Evolutionary conservation across 2,888 invertebrate species (phyloP).

Genomic region (Synanthedon andrenaeformis): DNA sequence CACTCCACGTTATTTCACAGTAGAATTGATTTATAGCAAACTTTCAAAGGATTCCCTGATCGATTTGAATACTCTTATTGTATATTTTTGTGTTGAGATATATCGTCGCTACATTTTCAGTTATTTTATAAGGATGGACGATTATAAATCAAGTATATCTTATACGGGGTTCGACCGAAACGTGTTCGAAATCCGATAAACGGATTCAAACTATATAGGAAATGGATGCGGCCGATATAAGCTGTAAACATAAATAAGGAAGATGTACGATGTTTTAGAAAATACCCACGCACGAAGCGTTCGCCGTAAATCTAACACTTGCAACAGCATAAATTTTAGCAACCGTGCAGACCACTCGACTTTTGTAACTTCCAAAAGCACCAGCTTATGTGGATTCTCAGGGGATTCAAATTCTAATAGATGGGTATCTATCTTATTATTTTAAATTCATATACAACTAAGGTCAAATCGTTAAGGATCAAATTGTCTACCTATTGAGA

Average conservation of each 20-base stretch:
- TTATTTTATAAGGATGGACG: slow-evolving; percentile 47
- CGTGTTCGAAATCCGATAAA: slow-evolving; percentile 67
- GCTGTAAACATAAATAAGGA: slow-evolving; percentile 68
- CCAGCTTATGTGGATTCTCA: neutral
- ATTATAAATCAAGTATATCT: slow-evolving; percentile 56
- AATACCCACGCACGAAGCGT: slow-evolving; percentile 58
- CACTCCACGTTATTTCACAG: neutral
- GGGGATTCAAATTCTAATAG: neutral
- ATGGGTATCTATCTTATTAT: too few relatives aligned
- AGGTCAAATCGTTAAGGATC: too few relatives aligned
- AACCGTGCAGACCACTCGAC: slow-evolving; percentile 19
- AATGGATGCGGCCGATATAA: slow-evolving; percentile 54
- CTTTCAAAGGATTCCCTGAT: neutral
- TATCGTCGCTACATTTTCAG: slow-evolving; percentile 28
- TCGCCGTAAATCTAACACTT: slow-evolving; percentile 50
- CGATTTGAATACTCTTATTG: neutral
- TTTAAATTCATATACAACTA: too few relatives aligned
- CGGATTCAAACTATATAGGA: slow-evolving; percentile 60
- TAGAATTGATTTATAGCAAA: neutral
- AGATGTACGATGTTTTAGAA: slow-evolving; percentile 63
- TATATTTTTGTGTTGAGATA: slow-evolving; percentile 18
- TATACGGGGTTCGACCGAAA: slow-evolving; percentile 48
- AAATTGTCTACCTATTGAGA: too few relatives aligned
- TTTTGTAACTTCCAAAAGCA: slow-evolving; percentile 16
- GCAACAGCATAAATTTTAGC: slow-evolving; percentile 53